Evolutionary conservation across 2,888 invertebrate genomes (phyloP).

Genomic region (Thymelicus acteon): DNA sequence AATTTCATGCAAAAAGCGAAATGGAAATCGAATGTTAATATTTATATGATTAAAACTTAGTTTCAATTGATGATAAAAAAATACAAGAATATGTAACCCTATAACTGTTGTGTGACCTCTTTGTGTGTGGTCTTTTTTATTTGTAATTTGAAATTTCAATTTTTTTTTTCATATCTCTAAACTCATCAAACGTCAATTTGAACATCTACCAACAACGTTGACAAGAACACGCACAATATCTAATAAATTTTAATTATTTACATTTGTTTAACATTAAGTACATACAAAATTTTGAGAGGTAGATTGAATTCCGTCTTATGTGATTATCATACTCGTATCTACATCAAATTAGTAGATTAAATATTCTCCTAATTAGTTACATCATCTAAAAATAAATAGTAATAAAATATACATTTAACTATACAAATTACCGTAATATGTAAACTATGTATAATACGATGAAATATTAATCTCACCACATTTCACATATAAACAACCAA

Average conservation of each 20-base stretch:
- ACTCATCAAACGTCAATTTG: background rate
- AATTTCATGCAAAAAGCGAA: too few relatives aligned
- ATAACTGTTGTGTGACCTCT: too few relatives aligned
- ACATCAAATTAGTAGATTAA: conserved; percentile 7
- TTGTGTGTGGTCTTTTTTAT: too few relatives aligned
- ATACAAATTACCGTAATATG: conserved; percentile 6
- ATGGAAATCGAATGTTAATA: too few relatives aligned
- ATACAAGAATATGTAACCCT: too few relatives aligned
- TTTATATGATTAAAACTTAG: too few relatives aligned
- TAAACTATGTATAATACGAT: conserved; percentile 25
- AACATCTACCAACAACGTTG: conserved; percentile 20
- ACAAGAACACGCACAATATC: conserved; percentile 28
- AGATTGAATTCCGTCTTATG: conserved; percentile 24
- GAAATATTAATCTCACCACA: conserved; percentile 11
- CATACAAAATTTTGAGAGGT: conserved; percentile 34
- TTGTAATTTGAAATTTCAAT: conserved; percentile 17
- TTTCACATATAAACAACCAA: conserved; percentile 10
- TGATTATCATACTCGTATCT: background rate
- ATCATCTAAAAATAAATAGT: conserved; percentile 39
- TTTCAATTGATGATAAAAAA: too few relatives aligned
- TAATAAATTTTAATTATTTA: conserved; percentile 21
- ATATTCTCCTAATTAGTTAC: conserved; percentile 9
- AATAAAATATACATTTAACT: conserved; percentile 29
- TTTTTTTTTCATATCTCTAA: background rate
- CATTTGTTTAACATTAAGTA: conserved; percentile 14